Conservation (phyloP, 2,113 vertebrate species). For the Lycaon pictus region DNA sequence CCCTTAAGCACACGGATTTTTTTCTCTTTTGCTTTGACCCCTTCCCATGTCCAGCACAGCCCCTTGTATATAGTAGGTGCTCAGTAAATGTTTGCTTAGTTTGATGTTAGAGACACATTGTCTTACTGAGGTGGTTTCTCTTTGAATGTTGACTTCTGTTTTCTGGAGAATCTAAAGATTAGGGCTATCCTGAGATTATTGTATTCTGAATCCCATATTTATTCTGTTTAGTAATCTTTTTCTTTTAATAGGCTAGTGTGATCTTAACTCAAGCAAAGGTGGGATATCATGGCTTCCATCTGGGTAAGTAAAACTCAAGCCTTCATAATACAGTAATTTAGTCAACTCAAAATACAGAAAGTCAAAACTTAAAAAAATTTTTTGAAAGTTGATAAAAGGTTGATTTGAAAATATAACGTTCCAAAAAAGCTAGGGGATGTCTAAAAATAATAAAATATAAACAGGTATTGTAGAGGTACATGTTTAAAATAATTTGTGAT, state of each 20-base stretch:
- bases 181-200: conserved; percentile 8
- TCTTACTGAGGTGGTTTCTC: neutral
- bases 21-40: neutral
- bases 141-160: neutral
- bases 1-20: neutral
- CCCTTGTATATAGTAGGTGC: neutral
- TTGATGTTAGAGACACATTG: neutral
- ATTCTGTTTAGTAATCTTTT: neutral
- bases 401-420: neutral
- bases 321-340: neutral
- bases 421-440: neutral
- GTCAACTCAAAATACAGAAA: conserved; percentile 28
- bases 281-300: conserved; percentile 77
- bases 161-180: conserved; percentile 4
- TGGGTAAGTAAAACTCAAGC: conserved; percentile 80
- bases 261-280: conserved; percentile 1
- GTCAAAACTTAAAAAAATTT: neutral
- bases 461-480: neutral
- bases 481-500: conserved; percentile 34
- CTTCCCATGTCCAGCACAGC: neutral
- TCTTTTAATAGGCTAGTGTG: conserved; percentile 60
- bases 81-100: neutral
- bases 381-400: neutral
- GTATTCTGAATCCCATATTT: neutral
- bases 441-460: conserved; percentile 37